phyloP scores from a whole-genome alignment of 2,888 invertebrate genomes.

The Reticulitermes lucifugus region DNA sequence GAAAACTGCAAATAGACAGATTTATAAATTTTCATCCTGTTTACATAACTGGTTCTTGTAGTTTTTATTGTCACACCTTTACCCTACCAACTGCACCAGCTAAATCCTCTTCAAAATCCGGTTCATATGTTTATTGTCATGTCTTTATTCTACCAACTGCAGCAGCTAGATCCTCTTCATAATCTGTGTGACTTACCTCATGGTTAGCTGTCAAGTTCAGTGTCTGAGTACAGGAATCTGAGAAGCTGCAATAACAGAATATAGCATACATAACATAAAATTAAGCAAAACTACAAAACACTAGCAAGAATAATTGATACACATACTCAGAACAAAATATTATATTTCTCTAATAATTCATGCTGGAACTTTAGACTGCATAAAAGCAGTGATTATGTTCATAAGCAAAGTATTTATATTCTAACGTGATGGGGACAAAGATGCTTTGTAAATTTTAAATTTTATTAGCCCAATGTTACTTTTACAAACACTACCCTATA shows the following conservation, averaged over 20 bases:
- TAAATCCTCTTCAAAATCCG: no score
- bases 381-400: no score
- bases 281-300: background rate
- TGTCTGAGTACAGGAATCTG: background rate
- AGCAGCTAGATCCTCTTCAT: conserved; percentile 32
- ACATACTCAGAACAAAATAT: background rate
- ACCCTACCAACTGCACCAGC: no score
- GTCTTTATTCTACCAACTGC: conserved; percentile 28
- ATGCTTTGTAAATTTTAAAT: background rate
- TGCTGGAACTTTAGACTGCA: no score
- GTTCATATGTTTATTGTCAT: background rate
- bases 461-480: background rate
- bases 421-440: background rate
- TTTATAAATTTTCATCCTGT: no score
- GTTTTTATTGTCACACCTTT: no score
- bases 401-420: background rate
- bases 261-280: background rate
- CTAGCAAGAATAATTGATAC: background rate
- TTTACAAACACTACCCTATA: background rate
- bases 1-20: no score
- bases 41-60: no score
- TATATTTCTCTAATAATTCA: no score
- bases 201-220: background rate
- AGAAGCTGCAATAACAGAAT: background rate
- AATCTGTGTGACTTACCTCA: conserved; percentile 4